Percentiles rank a stretch among this genome's conserved stretches.
phyloP scores from a whole-genome alignment of 2,797 vertebrate genomes.

The Triplophysa yarkandensis region DNA sequence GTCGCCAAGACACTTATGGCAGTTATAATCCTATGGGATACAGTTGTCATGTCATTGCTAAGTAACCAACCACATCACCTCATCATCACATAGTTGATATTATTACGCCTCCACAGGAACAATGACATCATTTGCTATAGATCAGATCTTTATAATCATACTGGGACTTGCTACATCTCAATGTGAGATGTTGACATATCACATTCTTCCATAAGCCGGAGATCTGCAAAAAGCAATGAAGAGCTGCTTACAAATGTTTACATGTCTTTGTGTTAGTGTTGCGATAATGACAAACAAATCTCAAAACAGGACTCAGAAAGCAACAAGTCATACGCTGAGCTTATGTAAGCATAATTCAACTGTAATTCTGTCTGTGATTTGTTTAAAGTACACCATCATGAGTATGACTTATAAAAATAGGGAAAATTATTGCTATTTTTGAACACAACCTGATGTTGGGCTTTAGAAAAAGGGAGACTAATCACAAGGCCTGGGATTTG shows the following conservation, averaged over 20 bases:
- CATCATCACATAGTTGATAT: constrained; percentile 27
- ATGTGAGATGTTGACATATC: neutral
- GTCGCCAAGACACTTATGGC: constrained; percentile 19
- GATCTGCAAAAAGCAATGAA: constrained; percentile 14
- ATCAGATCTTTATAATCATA: constrained; percentile 14
- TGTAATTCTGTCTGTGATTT: neutral
- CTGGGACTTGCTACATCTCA: neutral
- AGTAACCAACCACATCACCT: constrained; percentile 23
- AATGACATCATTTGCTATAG: constrained; percentile 34
- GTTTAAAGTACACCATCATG: neutral
- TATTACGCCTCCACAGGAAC: constrained; percentile 16
- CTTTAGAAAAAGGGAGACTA: neutral
- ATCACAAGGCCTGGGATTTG: constrained; percentile 16
- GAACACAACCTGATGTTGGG: neutral
- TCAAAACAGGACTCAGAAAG: neutral
- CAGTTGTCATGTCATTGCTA: constrained; percentile 20
- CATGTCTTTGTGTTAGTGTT: constrained; percentile 4
- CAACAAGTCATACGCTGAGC: neutral
- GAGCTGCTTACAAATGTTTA: constrained; percentile 8
- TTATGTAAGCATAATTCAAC: neutral
- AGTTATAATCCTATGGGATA: constrained; percentile 16
- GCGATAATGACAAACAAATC: constrained; percentile 1
- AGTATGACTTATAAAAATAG: neutral
- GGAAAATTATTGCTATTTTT: neutral
- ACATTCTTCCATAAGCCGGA: neutral